Evolutionary conservation across 2,797 vertebrate species (phyloP), one percentile per base, ranked within the genome.

Genomic region (Diceros bicornis): DNA sequence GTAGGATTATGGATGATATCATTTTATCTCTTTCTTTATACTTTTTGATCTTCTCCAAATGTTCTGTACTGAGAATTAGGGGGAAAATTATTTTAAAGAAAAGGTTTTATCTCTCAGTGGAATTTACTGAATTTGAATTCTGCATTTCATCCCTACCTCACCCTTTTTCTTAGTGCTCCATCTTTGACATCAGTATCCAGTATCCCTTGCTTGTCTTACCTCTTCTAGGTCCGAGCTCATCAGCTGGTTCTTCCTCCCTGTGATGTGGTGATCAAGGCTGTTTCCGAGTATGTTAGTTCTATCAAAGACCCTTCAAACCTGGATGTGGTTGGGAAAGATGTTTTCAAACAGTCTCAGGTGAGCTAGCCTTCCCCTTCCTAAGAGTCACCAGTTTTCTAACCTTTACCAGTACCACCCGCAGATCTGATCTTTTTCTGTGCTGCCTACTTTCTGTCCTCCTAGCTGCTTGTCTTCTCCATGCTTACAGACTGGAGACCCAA

Each of bases 291-390:
- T 23, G 99, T 99, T 90, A 99, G 99, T 97, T 99, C 99, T 96
- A 99, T 99, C 98, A 99, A 99, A 98, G 99, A 99, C 97, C 99
- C 99, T 89, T 99, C 99, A 74, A 99, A 99, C 98, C 98, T 99
- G 32, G 99, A 99, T 86, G 98, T 98, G 79, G 99, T 99, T 82
- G 99, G 99, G 97, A 99, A 99, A 98, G 99, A 99, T 98, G 99
- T 99, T 98, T 99, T 99, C 98, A 99, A 99, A 98, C 99, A 99
- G 97, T 99, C 99, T 97, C 99, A 99, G 99, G 99, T 99, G 71
- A 96, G 96, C 27, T 44, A 34, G 57, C 62, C 18, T 91, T 44
- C 32, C n/a, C 59, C 50, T 83, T 96, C 10, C n/a, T 75, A 44
- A 94, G 88, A 95, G 68, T 83, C 9, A 4, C 18, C 59, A 71